These are phyloP conservation scores for Agriopis marginaria DNA, from an alignment of 2,888 invertebrate genomes.

Conservation along the genomic window DNA sequence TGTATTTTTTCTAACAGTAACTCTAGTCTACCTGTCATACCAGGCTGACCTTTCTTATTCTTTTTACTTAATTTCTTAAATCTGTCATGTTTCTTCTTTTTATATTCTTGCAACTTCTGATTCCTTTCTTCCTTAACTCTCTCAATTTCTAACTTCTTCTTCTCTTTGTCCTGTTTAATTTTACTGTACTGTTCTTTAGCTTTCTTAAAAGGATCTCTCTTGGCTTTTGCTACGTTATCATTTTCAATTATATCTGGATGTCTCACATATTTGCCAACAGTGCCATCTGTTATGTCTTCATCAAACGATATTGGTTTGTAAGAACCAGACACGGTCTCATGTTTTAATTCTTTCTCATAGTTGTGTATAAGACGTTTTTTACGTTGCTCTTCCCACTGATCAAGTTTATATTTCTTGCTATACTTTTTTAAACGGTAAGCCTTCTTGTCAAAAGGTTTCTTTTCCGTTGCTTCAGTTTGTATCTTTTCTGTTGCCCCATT, in stretches of 20 bases:
- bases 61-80: slow-evolving; percentile 91
- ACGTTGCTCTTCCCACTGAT: slow-evolving; percentile 89
- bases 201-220: slow-evolving; percentile 77
- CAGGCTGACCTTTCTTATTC: slow-evolving; percentile 93
- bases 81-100: slow-evolving; percentile 89
- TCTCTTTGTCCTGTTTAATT: slow-evolving; percentile 85
- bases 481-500: slow-evolving; percentile 29
- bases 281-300: slow-evolving; percentile 67
- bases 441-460: slow-evolving; percentile 89
- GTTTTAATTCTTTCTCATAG: slow-evolving; percentile 86
- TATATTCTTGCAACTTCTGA: slow-evolving; percentile 88
- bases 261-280: slow-evolving; percentile 72
- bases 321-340: slow-evolving; percentile 73
- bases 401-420: slow-evolving; percentile 89
- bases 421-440: slow-evolving; percentile 89
- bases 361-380: slow-evolving; percentile 85
- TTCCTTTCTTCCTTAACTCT: slow-evolving; percentile 86
- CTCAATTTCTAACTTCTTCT: slow-evolving; percentile 77
- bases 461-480: slow-evolving; percentile 49
- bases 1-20: slow-evolving; percentile 92
- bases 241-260: slow-evolving; percentile 76
- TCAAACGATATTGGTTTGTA: slow-evolving; percentile 84
- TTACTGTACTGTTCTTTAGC: slow-evolving; percentile 85
- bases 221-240: slow-evolving; percentile 52
- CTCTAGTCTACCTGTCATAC: slow-evolving; percentile 94